A percentile compares a stretch with the other conserved stretches of the same genome.
phyloP scores from a whole-genome alignment of 2,113 vertebrate genomes.

The Rhynchomys soricoides region DNA sequence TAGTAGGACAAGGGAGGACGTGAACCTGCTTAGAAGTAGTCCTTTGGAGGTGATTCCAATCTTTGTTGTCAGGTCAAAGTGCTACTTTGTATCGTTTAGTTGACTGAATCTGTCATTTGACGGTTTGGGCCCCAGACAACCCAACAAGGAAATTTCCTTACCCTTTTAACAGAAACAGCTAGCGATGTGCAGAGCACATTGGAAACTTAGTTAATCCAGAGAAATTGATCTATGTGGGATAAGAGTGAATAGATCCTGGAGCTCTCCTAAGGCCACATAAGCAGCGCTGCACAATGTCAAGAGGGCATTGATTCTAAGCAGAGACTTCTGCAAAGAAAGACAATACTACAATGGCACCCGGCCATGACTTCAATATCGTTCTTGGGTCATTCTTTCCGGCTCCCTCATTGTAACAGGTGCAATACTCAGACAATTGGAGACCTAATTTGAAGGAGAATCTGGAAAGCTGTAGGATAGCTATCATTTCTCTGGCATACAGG shows the following conservation, averaged over 20 bases:
- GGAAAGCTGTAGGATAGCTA: not conserved
- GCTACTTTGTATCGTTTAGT: not conserved
- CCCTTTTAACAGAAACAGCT: not conserved
- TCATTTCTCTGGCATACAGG: not conserved
- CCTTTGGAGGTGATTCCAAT: no score
- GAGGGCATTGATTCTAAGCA: not conserved
- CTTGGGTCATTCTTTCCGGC: not conserved
- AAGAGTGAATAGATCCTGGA: not conserved
- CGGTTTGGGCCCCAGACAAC: not conserved
- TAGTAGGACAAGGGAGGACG: no score
- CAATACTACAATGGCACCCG: not conserved
- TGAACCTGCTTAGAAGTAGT: no score
- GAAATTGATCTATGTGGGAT: not conserved
- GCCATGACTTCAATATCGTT: not conserved
- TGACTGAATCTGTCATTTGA: not conserved
- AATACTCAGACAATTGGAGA: not conserved
- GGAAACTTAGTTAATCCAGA: not conserved
- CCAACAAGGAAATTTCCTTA: not conserved
- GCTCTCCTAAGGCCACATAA: not conserved
- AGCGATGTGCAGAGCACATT: not conserved
- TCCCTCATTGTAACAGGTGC: not conserved
- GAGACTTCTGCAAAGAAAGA: not conserved
- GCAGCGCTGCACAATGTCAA: not conserved
- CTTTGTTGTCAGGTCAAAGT: not conserved
- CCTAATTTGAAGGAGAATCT: not conserved